phyloP scores from a whole-genome alignment of 1,140 invertebrate genomes.

The Sweltsa coloradensis region DNA sequence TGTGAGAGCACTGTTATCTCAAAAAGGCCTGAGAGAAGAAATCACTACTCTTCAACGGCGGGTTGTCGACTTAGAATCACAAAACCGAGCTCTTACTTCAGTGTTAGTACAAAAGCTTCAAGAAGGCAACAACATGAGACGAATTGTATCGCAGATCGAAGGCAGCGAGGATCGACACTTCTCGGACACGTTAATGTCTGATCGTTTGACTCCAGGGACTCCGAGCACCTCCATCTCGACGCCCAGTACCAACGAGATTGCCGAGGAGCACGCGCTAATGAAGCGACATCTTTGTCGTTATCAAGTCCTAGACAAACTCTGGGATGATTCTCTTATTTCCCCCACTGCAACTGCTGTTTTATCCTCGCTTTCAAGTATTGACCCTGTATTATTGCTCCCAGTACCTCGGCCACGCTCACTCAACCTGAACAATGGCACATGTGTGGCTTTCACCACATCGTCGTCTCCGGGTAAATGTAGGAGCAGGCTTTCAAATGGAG shows the following conservation, averaged over 20 bases:
- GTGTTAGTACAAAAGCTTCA: constrained; percentile 49
- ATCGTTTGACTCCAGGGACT: background rate
- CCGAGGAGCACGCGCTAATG: constrained; percentile 38
- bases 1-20: constrained; percentile 64
- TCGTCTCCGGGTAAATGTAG: no score
- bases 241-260: constrained; percentile 1
- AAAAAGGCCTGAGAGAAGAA: constrained; percentile 60
- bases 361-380: no score
- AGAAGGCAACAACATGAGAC: no score
- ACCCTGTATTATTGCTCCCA: constrained; percentile 45
- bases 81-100: constrained; percentile 49
- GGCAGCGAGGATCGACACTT: no score
- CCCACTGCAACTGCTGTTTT: no score
- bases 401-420: constrained; percentile 48
- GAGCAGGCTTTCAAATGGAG: no score
- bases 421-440: no score
- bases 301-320: constrained; percentile 43
- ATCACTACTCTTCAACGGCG: constrained; percentile 44
- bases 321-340: no score
- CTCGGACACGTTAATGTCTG: no score
- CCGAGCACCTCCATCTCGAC: constrained; percentile 4
- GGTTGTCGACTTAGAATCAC: constrained; percentile 48
- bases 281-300: no score
- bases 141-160: no score
- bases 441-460: no score